Conservation (phyloP, 2,797 vertebrate species). For the Synaphobranchus kaupii region DNA sequence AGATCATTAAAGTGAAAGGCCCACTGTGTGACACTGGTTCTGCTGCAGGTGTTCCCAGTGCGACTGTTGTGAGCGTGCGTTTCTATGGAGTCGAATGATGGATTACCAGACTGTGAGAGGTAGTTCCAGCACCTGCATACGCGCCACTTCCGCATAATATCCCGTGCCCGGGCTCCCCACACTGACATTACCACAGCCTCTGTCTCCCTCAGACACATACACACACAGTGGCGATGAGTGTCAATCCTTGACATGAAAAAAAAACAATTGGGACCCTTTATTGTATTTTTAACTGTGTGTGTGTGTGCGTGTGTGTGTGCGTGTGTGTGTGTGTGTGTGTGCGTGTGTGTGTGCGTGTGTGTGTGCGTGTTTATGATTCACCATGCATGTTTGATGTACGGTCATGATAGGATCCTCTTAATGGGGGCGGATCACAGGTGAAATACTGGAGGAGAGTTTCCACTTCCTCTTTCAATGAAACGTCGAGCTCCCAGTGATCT, state of each 20-base stretch:
- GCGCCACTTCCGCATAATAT: background rate
- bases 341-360: too few relatives aligned
- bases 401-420: background rate
- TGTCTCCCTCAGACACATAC: background rate
- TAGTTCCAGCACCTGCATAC: conserved; percentile 34
- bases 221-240: background rate
- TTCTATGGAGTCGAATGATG: conserved; percentile 49
- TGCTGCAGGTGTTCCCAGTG: conserved; percentile 64
- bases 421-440: background rate
- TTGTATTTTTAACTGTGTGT: too few relatives aligned
- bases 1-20: conserved; percentile 48
- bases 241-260: too few relatives aligned
- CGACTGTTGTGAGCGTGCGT: conserved; percentile 31
- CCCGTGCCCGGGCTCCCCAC: background rate
- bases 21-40: conserved; percentile 56
- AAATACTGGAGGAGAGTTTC: background rate
- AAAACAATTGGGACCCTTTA: too few relatives aligned
- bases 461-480: background rate
- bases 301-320: too few relatives aligned
- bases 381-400: too few relatives aligned
- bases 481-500: too few relatives aligned
- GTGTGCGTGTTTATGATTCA: too few relatives aligned
- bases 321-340: too few relatives aligned
- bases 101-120: conserved; percentile 56
- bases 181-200: background rate